Percentiles rank a stretch among this genome's conserved stretches.
These are phyloP conservation scores for Dolichallabes microphthalmus DNA, from an alignment of 2,113 vertebrate species.

Conservation along the genomic window DNA sequence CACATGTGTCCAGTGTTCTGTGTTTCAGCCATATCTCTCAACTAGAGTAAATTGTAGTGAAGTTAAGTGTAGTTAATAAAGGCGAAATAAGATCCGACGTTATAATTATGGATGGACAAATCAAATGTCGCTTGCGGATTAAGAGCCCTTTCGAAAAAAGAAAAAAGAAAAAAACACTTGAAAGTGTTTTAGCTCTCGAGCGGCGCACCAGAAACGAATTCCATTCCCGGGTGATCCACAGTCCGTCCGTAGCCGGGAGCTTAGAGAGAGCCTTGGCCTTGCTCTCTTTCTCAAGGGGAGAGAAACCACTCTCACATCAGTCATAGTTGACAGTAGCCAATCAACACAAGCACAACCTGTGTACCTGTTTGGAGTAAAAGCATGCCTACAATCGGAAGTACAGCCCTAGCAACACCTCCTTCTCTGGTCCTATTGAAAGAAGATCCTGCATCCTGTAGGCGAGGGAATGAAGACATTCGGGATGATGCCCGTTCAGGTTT, in stretches of 20 bases:
- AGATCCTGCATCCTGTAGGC: not conserved
- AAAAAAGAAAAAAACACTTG: not conserved
- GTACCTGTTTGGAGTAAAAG: too few species aligned
- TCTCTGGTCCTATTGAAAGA: not conserved
- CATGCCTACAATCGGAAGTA: not conserved
- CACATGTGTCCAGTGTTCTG: not conserved
- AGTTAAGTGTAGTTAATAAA: not conserved
- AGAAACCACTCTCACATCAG: too few species aligned
- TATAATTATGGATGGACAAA: not conserved
- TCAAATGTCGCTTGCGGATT: not conserved
- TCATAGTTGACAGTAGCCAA: too few species aligned
- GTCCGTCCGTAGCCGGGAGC: too few species aligned
- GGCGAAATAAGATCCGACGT: not conserved
- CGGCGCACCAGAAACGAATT: too few species aligned
- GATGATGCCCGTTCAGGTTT: not conserved
- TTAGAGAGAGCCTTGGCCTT: too few species aligned
- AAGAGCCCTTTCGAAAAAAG: not conserved
- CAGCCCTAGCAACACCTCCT: not conserved
- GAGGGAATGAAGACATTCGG: not conserved
- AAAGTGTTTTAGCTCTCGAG: not conserved
- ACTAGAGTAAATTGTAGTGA: not conserved
- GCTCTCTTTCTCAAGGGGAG: too few species aligned
- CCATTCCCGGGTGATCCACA: too few species aligned
- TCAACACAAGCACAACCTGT: too few species aligned
- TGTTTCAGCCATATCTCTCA: not conserved